These are phyloP conservation scores for Glyphotaelius pellucidus DNA, from an alignment of 2,888 invertebrate species.

Conservation along the genomic window DNA sequence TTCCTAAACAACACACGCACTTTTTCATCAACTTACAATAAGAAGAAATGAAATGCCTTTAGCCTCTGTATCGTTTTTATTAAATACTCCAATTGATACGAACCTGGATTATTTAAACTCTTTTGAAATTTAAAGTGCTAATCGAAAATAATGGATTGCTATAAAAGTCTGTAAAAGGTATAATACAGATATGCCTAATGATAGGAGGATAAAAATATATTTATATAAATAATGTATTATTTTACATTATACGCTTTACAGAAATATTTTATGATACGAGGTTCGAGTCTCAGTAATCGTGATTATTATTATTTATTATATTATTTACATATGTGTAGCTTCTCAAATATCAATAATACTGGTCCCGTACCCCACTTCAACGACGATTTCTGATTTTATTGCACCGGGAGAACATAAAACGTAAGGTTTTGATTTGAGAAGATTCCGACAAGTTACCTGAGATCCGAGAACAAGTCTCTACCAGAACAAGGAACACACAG, in stretches of 20 bases:
- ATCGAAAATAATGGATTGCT: neutral
- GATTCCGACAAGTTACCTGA: neutral
- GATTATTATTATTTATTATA: neutral
- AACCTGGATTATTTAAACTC: neutral
- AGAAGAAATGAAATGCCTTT: neutral
- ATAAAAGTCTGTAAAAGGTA: neutral
- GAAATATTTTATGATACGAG: neutral
- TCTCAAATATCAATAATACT: neutral
- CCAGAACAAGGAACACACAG: neutral
- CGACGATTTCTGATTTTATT: neutral
- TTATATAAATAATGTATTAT: neutral
- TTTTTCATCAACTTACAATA: neutral
- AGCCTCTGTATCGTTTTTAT: neutral
- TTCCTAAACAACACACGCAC: no score
- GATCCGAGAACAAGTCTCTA: neutral
- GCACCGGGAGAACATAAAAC: neutral
- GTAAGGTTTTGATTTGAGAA: neutral
- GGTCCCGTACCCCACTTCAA: neutral
- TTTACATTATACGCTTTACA: neutral
- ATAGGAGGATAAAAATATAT: neutral
- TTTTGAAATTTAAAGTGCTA: conserved; percentile 2
- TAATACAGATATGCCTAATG: neutral
- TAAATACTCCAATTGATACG: neutral
- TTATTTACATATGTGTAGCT: neutral
- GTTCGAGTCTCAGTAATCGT: neutral